Evolutionary conservation across 1,140 invertebrate species (phyloP).

Genomic region (Asobara japonica): DNA sequence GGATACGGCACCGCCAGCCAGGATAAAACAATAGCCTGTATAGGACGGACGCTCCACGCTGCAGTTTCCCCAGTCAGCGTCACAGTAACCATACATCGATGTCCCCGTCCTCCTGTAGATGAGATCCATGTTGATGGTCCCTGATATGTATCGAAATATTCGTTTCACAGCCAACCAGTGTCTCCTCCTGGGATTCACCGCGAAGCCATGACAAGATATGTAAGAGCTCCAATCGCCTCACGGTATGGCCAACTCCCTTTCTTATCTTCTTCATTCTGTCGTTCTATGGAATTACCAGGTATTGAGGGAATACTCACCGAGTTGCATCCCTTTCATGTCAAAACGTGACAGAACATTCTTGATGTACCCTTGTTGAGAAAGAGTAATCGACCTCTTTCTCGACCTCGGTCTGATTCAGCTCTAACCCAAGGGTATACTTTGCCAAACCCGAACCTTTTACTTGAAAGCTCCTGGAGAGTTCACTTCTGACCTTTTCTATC

Average conservation of each 20-base stretch:
- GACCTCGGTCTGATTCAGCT: slow-evolving; percentile 21
- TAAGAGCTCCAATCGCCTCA: slow-evolving; percentile 23
- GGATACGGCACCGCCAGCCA: neutral
- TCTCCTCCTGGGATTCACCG: neutral
- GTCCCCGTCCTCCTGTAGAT: neutral
- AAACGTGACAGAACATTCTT: slow-evolving; percentile 39
- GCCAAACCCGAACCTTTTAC: slow-evolving; percentile 94
- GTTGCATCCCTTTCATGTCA: slow-evolving; percentile 43
- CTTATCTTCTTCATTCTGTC: slow-evolving; percentile 32
- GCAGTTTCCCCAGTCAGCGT: slow-evolving; percentile 1
- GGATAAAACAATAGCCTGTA: neutral
- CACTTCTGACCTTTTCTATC: neutral
- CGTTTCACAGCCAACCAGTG: slow-evolving; percentile 6
- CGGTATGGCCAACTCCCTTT: slow-evolving; percentile 29
- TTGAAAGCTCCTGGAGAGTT: slow-evolving; percentile 60
- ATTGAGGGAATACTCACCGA: slow-evolving; percentile 34
- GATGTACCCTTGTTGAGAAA: slow-evolving; percentile 32
- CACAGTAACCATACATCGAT: neutral
- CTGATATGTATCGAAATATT: neutral
- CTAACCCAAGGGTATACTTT: slow-evolving; percentile 65
- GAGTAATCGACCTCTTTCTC: neutral
- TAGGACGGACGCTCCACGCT: neutral
- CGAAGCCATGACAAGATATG: neutral
- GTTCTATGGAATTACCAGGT: neutral
- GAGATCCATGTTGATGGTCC: neutral